Percentiles rank a stretch among this genome's conserved stretches.
These are phyloP conservation scores for Isichthys henryi DNA, from an alignment of 2,113 vertebrate genomes.

Conservation along the genomic window DNA sequence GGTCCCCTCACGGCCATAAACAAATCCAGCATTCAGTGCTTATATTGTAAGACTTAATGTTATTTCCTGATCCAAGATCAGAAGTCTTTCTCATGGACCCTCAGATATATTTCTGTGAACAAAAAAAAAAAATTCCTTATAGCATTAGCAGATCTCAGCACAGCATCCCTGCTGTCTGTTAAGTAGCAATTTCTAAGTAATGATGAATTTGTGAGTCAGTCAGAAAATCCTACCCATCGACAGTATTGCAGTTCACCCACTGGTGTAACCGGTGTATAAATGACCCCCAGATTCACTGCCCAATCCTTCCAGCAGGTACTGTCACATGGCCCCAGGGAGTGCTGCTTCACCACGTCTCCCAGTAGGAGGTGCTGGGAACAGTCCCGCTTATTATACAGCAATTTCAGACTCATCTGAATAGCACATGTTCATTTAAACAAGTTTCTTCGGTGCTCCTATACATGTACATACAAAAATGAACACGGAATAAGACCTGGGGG, in stretches of 20 bases:
- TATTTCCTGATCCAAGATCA: neutral
- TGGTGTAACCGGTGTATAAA: neutral
- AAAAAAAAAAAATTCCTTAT: neutral
- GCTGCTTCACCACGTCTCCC: neutral
- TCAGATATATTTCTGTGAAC: neutral
- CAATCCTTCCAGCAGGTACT: neutral
- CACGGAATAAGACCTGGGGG: neutral
- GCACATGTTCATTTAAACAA: neutral
- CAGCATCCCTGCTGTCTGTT: neutral
- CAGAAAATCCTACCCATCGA: neutral
- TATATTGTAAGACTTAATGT: neutral
- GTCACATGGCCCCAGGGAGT: neutral
- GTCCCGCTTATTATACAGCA: neutral
- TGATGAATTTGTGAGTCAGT: neutral
- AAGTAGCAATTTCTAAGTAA: neutral
- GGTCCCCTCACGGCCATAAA: neutral
- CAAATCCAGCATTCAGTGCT: neutral
- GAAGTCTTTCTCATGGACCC: neutral
- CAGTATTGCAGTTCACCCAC: neutral
- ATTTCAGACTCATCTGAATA: neutral
- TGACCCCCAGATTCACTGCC: neutral
- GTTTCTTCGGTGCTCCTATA: slow-evolving; percentile 11
- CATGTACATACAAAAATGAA: neutral
- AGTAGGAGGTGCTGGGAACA: neutral
- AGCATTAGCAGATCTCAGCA: neutral